These are phyloP conservation scores for Steinernema khuongi DNA, from an alignment of 1,140 invertebrate genomes.

Conservation along the genomic window DNA sequence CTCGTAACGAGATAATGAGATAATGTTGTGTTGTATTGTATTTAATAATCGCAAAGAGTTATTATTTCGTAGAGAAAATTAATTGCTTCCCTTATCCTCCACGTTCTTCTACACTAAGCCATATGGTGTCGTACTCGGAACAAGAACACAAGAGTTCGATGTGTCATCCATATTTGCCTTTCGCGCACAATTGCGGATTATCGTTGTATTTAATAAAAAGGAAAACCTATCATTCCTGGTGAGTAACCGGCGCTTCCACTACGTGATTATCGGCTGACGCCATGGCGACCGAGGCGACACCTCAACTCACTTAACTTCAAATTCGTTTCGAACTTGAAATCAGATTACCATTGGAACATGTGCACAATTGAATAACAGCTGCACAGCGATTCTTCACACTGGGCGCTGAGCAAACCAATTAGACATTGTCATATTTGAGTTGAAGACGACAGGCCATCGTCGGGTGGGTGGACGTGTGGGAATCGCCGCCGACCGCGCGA, in stretches of 20 bases:
- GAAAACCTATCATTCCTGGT: background rate
- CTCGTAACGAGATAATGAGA: background rate
- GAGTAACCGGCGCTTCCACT: background rate
- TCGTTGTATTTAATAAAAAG: constrained; percentile 15
- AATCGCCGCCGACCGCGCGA: too few species aligned
- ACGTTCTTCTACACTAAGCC: background rate
- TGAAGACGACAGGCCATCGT: too few species aligned
- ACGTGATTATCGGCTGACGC: background rate
- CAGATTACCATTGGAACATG: background rate
- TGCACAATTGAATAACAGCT: background rate
- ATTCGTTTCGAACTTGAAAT: background rate
- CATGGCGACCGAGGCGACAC: background rate
- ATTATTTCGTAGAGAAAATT: constrained; percentile 7
- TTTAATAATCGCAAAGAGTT: constrained; percentile 1
- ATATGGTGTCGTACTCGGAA: background rate
- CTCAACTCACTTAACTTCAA: background rate
- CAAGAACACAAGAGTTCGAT: constrained; percentile 2
- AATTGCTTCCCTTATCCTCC: background rate
- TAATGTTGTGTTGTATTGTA: constrained; percentile 6
- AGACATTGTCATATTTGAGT: background rate
- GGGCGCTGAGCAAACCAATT: background rate
- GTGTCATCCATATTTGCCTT: constrained; percentile 11
- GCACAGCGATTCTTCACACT: background rate
- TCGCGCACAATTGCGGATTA: background rate
- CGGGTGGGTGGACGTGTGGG: background rate